Conservation (phyloP, 2,113 vertebrate species). For the Xenopus borealis region DNA sequence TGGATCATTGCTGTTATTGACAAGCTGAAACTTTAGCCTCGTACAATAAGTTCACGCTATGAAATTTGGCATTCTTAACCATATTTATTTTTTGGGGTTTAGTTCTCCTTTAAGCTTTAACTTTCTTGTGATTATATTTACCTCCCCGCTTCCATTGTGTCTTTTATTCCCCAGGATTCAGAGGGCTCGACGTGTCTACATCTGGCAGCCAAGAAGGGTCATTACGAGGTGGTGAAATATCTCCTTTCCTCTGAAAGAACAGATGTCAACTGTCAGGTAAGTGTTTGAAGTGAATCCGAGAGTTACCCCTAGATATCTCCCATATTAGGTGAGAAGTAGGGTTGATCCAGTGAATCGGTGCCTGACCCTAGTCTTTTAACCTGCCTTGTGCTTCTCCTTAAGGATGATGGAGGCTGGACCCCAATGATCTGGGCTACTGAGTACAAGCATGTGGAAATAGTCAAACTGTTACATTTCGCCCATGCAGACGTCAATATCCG, state of each 20-base stretch:
- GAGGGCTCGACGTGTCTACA: constrained; percentile 92
- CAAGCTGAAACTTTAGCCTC: no score
- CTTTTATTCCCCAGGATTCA: constrained; percentile 68
- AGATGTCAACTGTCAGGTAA: constrained; percentile 93
- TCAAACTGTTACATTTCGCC: constrained; percentile 80
- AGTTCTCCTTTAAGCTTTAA: no score
- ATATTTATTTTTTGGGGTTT: no score
- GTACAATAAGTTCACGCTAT: no score
- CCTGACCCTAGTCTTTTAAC: no score
- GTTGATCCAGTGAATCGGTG: background rate
- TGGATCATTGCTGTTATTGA: no score
- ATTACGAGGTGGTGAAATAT: constrained; percentile 79
- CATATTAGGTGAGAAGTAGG: background rate
- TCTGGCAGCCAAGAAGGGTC: constrained; percentile 90
- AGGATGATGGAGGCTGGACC: constrained; percentile 94
- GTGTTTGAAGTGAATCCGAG: background rate
- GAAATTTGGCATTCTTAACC: no score
- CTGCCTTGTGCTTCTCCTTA: background rate
- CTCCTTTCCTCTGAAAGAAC: constrained; percentile 82
- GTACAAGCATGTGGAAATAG: constrained; percentile 85
- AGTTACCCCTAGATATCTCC: background rate
- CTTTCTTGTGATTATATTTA: no score
- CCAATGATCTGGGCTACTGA: constrained; percentile 96
- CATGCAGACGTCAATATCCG: constrained; percentile 90
- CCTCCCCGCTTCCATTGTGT: no score